These are phyloP conservation scores for Aporophyla lueneburgensis DNA, from an alignment of 2,888 invertebrate genomes.

Conservation along the genomic window DNA sequence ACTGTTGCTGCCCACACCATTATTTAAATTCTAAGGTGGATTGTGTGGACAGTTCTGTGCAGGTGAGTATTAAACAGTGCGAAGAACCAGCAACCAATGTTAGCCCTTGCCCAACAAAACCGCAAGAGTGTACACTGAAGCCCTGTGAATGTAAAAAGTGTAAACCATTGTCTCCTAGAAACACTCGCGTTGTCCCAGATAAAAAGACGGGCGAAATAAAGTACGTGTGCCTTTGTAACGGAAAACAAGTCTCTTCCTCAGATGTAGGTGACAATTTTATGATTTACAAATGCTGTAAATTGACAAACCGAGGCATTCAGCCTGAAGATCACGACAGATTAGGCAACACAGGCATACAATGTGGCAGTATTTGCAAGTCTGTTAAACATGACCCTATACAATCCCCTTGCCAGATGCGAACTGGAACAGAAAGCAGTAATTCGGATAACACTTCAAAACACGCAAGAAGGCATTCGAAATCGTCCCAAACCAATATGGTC, in stretches of 20 bases:
- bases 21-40: constrained; percentile 70
- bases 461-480: constrained; percentile 73
- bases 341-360: constrained; percentile 63
- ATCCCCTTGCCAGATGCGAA: constrained; percentile 46
- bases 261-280: constrained; percentile 77
- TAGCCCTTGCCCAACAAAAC: constrained; percentile 34
- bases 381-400: constrained; percentile 44
- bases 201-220: constrained; percentile 75
- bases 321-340: constrained; percentile 62
- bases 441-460: constrained; percentile 58
- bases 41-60: constrained; percentile 82
- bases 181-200: constrained; percentile 64
- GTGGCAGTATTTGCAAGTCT: constrained; percentile 38
- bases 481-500: constrained; percentile 82
- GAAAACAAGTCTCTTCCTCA: constrained; percentile 66
- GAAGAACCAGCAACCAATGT: constrained; percentile 52
- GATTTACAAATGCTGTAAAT: constrained; percentile 81
- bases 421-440: constrained; percentile 50
- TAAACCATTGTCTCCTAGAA: constrained; percentile 35
- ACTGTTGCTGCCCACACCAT: constrained; percentile 80
- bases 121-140: constrained; percentile 20
- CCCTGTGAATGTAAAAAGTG: constrained; percentile 54
- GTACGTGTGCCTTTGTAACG: constrained; percentile 82
- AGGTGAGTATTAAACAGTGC: constrained; percentile 76
- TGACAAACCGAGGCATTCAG: constrained; percentile 73